Evolutionary conservation across 1,140 invertebrate species (phyloP).

Genomic region (Drosophila ambigua): DNA sequence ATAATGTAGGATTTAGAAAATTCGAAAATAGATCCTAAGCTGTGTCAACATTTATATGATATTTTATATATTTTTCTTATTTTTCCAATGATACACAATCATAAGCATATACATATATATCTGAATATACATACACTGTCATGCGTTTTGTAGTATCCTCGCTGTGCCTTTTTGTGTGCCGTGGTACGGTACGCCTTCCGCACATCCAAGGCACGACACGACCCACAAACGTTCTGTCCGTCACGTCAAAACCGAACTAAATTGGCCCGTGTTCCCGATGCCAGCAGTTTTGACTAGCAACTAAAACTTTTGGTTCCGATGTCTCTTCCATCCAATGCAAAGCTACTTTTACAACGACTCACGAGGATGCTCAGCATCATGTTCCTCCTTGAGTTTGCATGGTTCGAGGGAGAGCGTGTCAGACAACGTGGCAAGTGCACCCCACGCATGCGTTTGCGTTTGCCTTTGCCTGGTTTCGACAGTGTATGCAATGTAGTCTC

Average conservation of each 20-base stretch:
- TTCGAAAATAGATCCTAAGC: neutral
- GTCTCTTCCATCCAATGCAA: neutral
- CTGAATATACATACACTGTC: constrained; percentile 42
- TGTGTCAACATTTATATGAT: neutral
- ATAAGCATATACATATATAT: constrained; percentile 2
- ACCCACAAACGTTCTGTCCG: constrained; percentile 23
- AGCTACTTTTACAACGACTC: constrained; percentile 5
- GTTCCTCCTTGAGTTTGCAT: constrained; percentile 1
- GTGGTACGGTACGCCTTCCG: constrained; percentile 13
- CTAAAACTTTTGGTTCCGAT: constrained; percentile 2
- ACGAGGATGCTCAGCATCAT: constrained; percentile 37
- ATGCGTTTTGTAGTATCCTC: constrained; percentile 39
- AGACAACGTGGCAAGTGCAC: constrained; percentile 16
- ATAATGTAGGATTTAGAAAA: no score
- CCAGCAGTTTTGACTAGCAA: constrained; percentile 6
- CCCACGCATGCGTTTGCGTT: constrained; percentile 65
- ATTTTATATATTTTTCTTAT: constrained; percentile 11
- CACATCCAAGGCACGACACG: constrained; percentile 23
- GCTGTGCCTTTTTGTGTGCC: constrained; percentile 35
- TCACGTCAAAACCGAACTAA: constrained; percentile 43
- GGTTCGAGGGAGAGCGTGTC: constrained; percentile 17
- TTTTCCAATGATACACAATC: constrained; percentile 12
- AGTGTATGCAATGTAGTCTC: neutral
- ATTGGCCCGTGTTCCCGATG: constrained; percentile 19
- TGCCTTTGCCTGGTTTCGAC: constrained; percentile 24